A percentile compares a stretch with the other conserved stretches of the same genome.
These are phyloP conservation scores for Drosophila biarmipes DNA, from an alignment of 1,140 invertebrate species.

Conservation along the genomic window DNA sequence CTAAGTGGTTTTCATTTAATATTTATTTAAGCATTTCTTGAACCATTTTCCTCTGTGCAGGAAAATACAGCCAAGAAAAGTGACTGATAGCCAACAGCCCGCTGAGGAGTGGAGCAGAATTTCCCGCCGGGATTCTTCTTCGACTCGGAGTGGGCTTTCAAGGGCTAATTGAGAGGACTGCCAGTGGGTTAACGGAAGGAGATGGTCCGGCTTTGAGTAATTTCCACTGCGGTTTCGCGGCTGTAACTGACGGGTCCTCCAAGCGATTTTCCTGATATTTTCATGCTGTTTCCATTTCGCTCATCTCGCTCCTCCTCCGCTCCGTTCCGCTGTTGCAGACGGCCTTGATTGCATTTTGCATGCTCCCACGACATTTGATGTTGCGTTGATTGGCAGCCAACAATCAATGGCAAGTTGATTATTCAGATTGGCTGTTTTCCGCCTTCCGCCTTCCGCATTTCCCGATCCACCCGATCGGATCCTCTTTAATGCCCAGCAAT, in stretches of 20 bases:
- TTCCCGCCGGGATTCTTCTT: constrained; percentile 8
- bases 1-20: too few relatives aligned
- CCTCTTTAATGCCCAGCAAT: constrained; percentile 2
- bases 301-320: not conserved
- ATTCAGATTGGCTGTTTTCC: constrained; percentile 17
- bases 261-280: not conserved
- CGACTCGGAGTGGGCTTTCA: not conserved
- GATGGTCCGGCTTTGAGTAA: constrained; percentile 2
- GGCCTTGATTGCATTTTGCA: constrained; percentile 20
- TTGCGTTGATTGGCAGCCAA: constrained; percentile 26
- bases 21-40: too few relatives aligned
- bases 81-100: constrained; percentile 1
- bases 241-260: constrained; percentile 13
- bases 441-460: too few relatives aligned
- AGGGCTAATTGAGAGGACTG: constrained; percentile 18
- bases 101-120: not conserved
- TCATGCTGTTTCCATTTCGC: not conserved
- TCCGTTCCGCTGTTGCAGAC: not conserved
- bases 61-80: not conserved
- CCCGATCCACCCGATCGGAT: not conserved
- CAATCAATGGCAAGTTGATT: constrained; percentile 33
- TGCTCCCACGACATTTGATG: constrained; percentile 22
- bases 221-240: constrained; percentile 17
- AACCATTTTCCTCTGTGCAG: not conserved
- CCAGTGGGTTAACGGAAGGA: not conserved